These are phyloP conservation scores for Odobenus rosmarus DNA, from an alignment of 2,113 vertebrate species.

Conservation along the genomic window DNA sequence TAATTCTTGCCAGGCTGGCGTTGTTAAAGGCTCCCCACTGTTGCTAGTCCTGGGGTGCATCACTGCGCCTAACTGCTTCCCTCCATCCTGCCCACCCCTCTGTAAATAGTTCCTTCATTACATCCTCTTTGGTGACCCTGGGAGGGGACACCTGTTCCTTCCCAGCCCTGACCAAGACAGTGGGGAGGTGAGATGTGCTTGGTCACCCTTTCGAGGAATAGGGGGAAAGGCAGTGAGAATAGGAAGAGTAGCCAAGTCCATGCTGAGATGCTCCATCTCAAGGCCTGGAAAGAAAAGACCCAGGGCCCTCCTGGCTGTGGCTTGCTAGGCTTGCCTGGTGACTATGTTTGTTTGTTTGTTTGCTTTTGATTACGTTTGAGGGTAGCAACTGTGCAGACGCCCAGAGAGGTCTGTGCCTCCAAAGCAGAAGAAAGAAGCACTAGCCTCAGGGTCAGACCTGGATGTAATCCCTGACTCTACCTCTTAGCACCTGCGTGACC, in stretches of 20 bases:
- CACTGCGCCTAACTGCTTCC: not conserved
- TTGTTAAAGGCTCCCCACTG: not conserved
- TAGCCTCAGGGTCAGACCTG: not conserved
- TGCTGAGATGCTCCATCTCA: not conserved
- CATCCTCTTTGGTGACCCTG: not conserved
- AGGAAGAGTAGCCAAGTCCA: not conserved
- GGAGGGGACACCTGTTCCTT: not conserved
- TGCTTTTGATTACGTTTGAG: too few species aligned
- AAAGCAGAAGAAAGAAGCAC: not conserved
- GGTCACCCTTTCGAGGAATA: not conserved
- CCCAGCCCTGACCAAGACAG: not conserved
- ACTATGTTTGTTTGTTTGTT: not conserved
- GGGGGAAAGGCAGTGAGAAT: not conserved
- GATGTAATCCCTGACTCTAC: not conserved
- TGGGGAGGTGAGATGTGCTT: not conserved
- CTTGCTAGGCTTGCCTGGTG: not conserved
- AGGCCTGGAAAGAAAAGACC: not conserved
- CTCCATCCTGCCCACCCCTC: not conserved
- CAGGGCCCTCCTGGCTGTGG: not conserved
- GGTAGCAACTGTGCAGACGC: not conserved
- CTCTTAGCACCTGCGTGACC: not conserved
- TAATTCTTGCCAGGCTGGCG: not conserved
- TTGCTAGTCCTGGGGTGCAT: not conserved
- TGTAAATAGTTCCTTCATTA: not conserved
- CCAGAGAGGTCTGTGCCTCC: not conserved